phyloP scores from a whole-genome alignment of 2,888 invertebrate genomes.

The Crioceris asparagi region DNA sequence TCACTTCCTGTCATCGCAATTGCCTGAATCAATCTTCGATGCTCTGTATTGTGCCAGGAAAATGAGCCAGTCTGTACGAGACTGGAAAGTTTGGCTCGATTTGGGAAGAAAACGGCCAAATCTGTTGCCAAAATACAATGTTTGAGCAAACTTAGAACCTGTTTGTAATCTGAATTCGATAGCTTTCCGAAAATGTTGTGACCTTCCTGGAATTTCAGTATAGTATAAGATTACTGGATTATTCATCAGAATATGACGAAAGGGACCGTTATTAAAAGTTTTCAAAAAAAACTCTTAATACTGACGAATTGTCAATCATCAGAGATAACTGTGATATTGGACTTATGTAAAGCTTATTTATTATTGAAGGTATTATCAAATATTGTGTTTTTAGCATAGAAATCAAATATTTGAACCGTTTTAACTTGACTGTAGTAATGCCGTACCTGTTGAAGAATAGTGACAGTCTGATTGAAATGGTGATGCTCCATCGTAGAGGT shows the following conservation, averaged over 20 bases:
- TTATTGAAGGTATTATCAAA: no score
- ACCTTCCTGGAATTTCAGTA: conserved; percentile 55
- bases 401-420: no score
- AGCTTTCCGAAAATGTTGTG: conserved; percentile 75
- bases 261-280: no score
- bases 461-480: conserved; percentile 80
- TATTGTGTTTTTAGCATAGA: no score
- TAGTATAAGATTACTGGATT: no score
- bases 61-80: conserved; percentile 47
- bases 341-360: no score
- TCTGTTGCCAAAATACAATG: conserved; percentile 82
- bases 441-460: conserved; percentile 64
- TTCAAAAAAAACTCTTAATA: no score
- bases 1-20: conserved; percentile 78
- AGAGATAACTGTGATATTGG: no score
- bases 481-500: conserved; percentile 83
- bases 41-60: conserved; percentile 53
- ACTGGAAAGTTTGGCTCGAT: conserved; percentile 50
- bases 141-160: conserved; percentile 62
- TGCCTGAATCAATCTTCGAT: conserved; percentile 61
- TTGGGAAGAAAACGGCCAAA: conserved; percentile 69
- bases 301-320: no score
- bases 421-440: no score
- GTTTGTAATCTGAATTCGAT: conserved; percentile 60
- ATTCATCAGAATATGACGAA: no score